phyloP scores from a whole-genome alignment of 1,140 invertebrate species.

The Palaemon carinicauda region DNA sequence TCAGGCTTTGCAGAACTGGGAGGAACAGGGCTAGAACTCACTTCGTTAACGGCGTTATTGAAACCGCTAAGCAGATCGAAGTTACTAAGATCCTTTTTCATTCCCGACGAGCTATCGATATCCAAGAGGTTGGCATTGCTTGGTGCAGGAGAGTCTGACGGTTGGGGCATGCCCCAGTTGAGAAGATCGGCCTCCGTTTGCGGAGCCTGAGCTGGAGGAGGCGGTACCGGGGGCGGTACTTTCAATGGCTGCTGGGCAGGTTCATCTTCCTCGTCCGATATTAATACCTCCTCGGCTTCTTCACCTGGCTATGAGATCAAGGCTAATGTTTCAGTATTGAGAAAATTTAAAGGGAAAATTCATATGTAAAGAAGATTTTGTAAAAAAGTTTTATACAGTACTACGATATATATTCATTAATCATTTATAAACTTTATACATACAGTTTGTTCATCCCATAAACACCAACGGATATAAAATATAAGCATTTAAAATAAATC shows the following conservation, averaged over 20 bases:
- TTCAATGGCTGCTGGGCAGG: not conserved
- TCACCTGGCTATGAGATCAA: slow-evolving; percentile 4
- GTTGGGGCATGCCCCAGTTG: slow-evolving; percentile 63
- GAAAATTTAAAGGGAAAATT: not conserved
- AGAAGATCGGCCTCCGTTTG: slow-evolving; percentile 66
- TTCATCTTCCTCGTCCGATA: slow-evolving; percentile 41
- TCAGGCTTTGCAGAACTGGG: slow-evolving; percentile 42
- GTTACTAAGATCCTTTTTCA: slow-evolving; percentile 62
- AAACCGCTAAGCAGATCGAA: slow-evolving; percentile 75
- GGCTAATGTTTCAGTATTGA: not conserved
- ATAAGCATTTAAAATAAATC: no score
- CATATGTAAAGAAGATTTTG: not conserved
- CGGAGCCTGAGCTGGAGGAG: slow-evolving; percentile 37
- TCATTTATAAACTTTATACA: no score
- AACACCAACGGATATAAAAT: no score
- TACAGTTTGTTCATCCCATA: no score
- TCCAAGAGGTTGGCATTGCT: slow-evolving; percentile 17
- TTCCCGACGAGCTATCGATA: slow-evolving; percentile 51
- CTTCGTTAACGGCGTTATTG: slow-evolving; percentile 52
- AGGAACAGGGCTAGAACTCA: not conserved
- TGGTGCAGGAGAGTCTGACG: not conserved
- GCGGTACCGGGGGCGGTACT: not conserved
- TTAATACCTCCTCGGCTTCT: slow-evolving; percentile 29
- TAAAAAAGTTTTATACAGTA: not conserved
- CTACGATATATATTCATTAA: no score